A percentile compares a stretch with the other conserved stretches of the same genome.
These are phyloP conservation scores for Acinonyx jubatus DNA, from an alignment of 2,113 vertebrate species.

Conservation along the genomic window DNA sequence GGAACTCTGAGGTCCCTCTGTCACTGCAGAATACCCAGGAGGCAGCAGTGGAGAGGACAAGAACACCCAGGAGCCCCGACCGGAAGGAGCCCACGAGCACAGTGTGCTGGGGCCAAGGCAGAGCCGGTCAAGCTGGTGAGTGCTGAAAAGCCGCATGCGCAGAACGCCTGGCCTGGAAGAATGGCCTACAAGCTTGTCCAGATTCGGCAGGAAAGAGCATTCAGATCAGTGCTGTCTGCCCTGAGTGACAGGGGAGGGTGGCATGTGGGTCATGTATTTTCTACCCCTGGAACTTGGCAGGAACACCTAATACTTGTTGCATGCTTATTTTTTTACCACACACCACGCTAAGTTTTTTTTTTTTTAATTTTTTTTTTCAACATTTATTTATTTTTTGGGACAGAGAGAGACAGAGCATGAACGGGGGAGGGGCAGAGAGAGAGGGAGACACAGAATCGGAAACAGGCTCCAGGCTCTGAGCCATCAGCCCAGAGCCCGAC, in stretches of 20 bases:
- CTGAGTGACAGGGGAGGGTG: not conserved
- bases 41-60: not conserved
- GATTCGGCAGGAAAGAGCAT: not conserved
- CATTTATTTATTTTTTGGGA: no score
- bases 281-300: not conserved
- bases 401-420: no score
- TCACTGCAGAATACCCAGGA: not conserved
- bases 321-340: not conserved
- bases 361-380: no score
- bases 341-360: not conserved
- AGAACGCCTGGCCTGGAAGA: not conserved
- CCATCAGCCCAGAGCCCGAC: no score
- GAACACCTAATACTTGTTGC: not conserved
- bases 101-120: accelerated
- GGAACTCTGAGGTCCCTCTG: not conserved
- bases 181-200: not conserved
- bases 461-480: no score
- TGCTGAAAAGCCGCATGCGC: accelerated
- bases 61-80: not conserved
- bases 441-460: no score
- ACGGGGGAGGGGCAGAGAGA: no score
- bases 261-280: not conserved
- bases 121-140: no score
- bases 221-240: not conserved
- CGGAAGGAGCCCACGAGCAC: not conserved